Conservation (phyloP, 2,888 invertebrate genomes). For the Lasioglossum marginatum region DNA sequence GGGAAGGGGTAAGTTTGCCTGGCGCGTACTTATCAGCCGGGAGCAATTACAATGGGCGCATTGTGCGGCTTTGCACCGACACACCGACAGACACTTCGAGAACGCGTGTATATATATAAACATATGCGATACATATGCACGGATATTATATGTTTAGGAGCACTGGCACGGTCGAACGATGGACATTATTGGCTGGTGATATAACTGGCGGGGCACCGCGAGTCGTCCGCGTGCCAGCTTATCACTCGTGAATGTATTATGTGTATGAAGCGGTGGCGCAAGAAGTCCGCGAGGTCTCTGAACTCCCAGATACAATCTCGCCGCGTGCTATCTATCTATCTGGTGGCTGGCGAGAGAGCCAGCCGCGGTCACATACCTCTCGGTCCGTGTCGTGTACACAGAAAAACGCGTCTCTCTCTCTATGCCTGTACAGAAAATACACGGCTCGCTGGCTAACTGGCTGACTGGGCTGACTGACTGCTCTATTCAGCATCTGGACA, state of each 20-base stretch:
- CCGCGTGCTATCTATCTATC: slow-evolving; percentile 69
- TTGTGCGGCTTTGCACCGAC: slow-evolving; percentile 11
- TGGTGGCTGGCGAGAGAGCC: slow-evolving; percentile 61
- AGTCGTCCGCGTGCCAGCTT: slow-evolving; percentile 68
- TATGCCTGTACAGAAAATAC: slow-evolving; percentile 53
- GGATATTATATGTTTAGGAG: no score
- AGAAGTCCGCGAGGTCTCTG: slow-evolving; percentile 75
- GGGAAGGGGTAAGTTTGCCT: slow-evolving; percentile 5
- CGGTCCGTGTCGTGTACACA: slow-evolving; percentile 45
- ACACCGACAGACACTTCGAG: not conserved
- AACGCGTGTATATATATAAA: not conserved
- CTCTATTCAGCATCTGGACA: slow-evolving; percentile 54
- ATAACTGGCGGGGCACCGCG: slow-evolving; percentile 51
- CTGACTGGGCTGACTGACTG: not conserved
- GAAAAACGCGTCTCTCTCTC: slow-evolving; percentile 50
- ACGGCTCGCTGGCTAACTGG: slow-evolving; percentile 20
- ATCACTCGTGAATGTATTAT: slow-evolving; percentile 74
- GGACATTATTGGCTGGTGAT: slow-evolving; percentile 63
- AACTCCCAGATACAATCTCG: slow-evolving; percentile 71
- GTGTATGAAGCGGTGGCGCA: slow-evolving; percentile 72
- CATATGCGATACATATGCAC: not conserved
- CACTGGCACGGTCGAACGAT: not conserved
- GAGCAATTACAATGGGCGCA: slow-evolving; percentile 35
- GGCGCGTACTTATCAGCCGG: not conserved
- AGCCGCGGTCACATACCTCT: slow-evolving; percentile 57